Evolutionary conservation across 2,113 vertebrate genomes (phyloP).

Genomic region (Pyxicephalus adspersus): DNA sequence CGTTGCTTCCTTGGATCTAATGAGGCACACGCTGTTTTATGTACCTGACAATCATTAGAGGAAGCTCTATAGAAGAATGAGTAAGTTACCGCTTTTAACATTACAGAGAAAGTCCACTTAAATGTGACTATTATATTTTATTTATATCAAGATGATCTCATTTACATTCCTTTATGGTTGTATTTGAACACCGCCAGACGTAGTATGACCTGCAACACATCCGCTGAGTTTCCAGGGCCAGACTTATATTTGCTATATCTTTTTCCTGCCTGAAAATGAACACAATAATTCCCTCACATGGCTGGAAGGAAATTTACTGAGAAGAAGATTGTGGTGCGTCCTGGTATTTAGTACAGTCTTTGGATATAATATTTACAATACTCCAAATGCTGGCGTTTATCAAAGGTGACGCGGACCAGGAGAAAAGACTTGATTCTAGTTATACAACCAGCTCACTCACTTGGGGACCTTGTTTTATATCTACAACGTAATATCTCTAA

Average conservation of each 20-base stretch:
- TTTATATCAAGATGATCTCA: too few species aligned
- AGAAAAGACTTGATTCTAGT: conserved; percentile 1
- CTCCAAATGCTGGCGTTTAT: conserved; percentile 26
- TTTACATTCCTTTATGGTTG: too few species aligned
- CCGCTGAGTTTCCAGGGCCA: too few species aligned
- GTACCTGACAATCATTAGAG: too few species aligned
- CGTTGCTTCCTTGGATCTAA: too few species aligned
- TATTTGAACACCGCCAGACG: too few species aligned
- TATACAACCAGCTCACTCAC: background rate
- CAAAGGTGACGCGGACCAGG: conserved; percentile 3
- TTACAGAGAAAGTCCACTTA: too few species aligned
- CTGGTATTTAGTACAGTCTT: conserved; percentile 29
- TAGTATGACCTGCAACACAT: too few species aligned
- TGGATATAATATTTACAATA: conserved; percentile 45
- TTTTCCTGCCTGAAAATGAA: background rate
- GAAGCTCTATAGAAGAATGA: too few species aligned
- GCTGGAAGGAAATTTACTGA: conserved; percentile 28
- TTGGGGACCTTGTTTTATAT: background rate
- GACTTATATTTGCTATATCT: background rate
- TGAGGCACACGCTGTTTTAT: too few species aligned
- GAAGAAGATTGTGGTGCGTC: background rate
- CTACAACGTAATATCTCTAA: background rate
- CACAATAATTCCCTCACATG: background rate
- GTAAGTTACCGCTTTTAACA: too few species aligned
- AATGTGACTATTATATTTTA: too few species aligned